phyloP scores from a whole-genome alignment of 35 echinoderm and acorn worm species.

The Chiridota heheva region DNA sequence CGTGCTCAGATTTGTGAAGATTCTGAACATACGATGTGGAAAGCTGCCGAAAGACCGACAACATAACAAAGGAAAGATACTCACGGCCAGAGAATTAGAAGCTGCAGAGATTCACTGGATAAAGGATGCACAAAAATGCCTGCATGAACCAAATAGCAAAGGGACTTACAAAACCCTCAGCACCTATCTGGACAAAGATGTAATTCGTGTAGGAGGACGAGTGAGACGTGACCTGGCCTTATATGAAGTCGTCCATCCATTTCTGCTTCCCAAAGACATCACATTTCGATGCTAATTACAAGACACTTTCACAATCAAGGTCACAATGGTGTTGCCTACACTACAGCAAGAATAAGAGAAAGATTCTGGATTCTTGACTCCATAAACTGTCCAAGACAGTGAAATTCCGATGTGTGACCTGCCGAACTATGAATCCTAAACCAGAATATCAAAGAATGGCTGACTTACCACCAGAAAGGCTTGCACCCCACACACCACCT shows the following conservation, averaged over 20 bases:
- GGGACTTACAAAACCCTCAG: conserved; percentile 59
- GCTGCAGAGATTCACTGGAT: conserved; percentile 44
- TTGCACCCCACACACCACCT: conserved; percentile 49
- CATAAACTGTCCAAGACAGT: conserved; percentile 45
- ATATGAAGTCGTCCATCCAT: conserved; percentile 50
- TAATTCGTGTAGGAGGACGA: conserved; percentile 66
- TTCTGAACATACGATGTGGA: conserved; percentile 34
- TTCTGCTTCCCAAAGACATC: conserved; percentile 37
- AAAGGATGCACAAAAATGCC: conserved; percentile 40
- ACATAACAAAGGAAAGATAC: conserved; percentile 10
- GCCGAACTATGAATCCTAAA: conserved; percentile 3
- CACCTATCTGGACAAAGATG: conserved; percentile 39
- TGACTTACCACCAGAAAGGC: conserved; percentile 33
- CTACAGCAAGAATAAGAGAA: conserved; percentile 38
- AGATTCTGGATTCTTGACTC: conserved; percentile 58
- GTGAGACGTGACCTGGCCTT: conserved; percentile 2
- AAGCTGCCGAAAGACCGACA: neutral
- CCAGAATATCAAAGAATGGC: conserved; percentile 50
- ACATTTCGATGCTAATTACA: conserved; percentile 50
- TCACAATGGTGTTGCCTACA: conserved; percentile 49
- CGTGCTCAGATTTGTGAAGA: conserved; percentile 53
- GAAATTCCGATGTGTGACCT: conserved; percentile 17
- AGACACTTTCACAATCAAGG: conserved; percentile 32
- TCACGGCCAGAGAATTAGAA: conserved; percentile 29
- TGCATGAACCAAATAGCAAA: conserved; percentile 26